phyloP scores from a whole-genome alignment of 2,888 invertebrate genomes.

The Cheilosia variabilis region DNA sequence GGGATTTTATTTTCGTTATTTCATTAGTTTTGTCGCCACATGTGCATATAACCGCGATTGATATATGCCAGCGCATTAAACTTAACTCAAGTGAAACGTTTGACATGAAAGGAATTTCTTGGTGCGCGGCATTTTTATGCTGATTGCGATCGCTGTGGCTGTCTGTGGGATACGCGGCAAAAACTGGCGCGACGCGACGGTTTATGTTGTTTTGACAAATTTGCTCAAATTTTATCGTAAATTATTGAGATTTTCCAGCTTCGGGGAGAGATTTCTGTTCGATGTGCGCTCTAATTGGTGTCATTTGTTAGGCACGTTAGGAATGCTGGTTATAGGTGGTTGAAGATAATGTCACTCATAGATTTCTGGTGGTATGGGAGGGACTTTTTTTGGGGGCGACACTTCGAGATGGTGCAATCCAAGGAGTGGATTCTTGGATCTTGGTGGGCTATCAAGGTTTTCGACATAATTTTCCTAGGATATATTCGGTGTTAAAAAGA shows the following conservation, averaged over 20 bases:
- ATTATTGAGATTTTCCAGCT: conserved; percentile 4
- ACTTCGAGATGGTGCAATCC: no score
- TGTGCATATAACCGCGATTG: conserved; percentile 39
- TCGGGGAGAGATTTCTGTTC: neutral
- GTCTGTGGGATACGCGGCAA: neutral
- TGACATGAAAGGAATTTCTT: conserved; percentile 14
- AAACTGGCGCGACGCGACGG: conserved; percentile 5
- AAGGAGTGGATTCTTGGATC: no score
- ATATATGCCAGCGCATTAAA: conserved; percentile 44
- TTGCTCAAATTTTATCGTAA: conserved; percentile 22
- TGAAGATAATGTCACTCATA: no score
- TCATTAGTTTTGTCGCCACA: conserved; percentile 57
- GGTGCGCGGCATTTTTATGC: conserved; percentile 42
- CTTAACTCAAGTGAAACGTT: conserved; percentile 33
- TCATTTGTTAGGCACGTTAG: neutral
- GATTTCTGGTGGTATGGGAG: no score
- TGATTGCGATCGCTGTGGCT: conserved; percentile 34
- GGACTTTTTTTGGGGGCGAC: no score
- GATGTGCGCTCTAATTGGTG: conserved; percentile 3
- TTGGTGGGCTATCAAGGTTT: no score
- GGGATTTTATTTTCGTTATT: conserved; percentile 48
- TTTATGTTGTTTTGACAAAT: conserved; percentile 44
- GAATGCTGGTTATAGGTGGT: neutral
- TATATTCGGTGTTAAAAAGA: no score
- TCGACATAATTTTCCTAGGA: no score